Percentiles rank a stretch among this genome's conserved stretches.
Conservation (phyloP, 1,140 invertebrate species). For the Rhagoletis pomonella region DNA sequence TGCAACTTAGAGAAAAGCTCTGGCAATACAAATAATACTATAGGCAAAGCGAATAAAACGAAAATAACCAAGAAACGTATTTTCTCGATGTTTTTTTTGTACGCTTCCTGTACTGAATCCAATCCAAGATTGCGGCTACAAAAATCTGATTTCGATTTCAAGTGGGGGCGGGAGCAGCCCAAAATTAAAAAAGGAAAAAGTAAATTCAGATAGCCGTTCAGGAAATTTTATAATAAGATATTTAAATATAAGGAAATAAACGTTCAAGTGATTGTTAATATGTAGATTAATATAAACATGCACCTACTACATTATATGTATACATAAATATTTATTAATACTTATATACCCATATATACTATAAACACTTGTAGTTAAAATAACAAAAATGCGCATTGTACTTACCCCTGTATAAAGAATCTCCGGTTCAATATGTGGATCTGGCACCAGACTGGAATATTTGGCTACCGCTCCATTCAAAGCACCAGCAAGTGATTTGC, state of each 20-base stretch:
- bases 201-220: background rate
- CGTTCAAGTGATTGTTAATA: too few relatives aligned
- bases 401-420: conserved; percentile 71
- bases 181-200: background rate
- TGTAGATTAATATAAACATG: background rate
- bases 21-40: background rate
- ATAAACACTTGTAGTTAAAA: too few relatives aligned
- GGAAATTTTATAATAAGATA: background rate
- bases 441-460: conserved; percentile 63
- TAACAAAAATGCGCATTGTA: background rate
- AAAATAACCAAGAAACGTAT: background rate
- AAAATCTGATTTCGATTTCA: background rate
- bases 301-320: background rate
- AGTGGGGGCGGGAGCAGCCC: background rate
- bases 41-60: background rate
- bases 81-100: too few relatives aligned
- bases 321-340: too few relatives aligned
- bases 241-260: background rate
- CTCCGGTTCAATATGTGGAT: conserved; percentile 67
- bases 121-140: background rate
- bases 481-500: conserved; percentile 58
- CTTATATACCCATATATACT: too few relatives aligned
- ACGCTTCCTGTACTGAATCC: too few relatives aligned
- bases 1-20: too few relatives aligned
- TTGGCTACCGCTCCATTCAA: conserved; percentile 60